Percentiles rank a stretch among this genome's conserved stretches.
Evolutionary conservation across 2,113 vertebrate genomes (phyloP).

Genomic region (Cariama cristata): DNA sequence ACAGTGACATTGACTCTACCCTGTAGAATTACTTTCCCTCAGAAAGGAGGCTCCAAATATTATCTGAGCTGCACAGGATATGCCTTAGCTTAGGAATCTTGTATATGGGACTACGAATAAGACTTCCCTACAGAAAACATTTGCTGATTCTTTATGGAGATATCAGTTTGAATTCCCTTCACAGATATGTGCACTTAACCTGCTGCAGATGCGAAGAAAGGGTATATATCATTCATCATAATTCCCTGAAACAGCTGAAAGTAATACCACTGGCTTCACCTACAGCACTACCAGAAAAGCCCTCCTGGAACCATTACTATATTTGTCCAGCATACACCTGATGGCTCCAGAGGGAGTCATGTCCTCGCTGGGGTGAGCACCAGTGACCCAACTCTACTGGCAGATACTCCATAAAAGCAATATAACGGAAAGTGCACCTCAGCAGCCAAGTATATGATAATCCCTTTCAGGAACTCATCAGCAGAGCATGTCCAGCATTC

Average conservation of each 20-base stretch:
- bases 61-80: neutral
- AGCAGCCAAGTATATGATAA: neutral
- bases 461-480: fast-evolving
- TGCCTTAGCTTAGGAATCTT: neutral
- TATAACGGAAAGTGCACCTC: neutral
- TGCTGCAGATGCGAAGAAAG: neutral
- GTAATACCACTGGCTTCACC: neutral
- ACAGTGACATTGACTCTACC: neutral
- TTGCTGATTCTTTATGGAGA: neutral
- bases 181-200: neutral
- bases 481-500: neutral
- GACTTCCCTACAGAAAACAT: neutral
- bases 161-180: neutral
- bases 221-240: neutral
- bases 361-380: neutral
- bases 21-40: neutral
- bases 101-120: neutral
- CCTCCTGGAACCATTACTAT: neutral
- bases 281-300: neutral
- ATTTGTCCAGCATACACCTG: neutral
- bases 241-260: neutral
- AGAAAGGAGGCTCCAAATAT: neutral
- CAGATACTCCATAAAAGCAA: neutral
- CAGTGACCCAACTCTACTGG: neutral
- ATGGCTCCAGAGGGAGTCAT: neutral